Percentiles rank a stretch among this genome's conserved stretches.
These are phyloP conservation scores for Dicyrtomina minuta DNA, from an alignment of 2,888 invertebrate genomes.

Conservation along the genomic window DNA sequence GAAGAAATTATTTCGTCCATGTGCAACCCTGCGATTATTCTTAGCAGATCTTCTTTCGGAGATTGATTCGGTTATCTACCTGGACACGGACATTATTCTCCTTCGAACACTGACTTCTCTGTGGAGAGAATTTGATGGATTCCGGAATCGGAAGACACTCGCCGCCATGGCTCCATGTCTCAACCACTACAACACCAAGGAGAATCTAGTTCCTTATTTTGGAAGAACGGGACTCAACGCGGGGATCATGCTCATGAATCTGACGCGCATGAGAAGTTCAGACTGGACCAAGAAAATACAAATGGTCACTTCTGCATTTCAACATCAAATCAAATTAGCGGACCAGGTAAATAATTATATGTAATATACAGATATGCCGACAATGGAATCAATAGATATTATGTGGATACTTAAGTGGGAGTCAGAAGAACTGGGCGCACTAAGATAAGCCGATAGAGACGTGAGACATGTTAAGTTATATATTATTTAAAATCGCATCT, in stretches of 20 bases:
- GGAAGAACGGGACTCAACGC: conserved; percentile 58
- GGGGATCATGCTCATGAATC: conserved; percentile 59
- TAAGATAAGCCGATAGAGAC: too few species aligned
- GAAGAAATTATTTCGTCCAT: conserved; percentile 52
- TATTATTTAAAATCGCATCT: too few species aligned
- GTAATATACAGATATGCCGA: too few species aligned
- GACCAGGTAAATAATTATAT: conserved; percentile 58
- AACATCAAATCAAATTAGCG: conserved; percentile 57
- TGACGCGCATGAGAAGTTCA: conserved; percentile 56
- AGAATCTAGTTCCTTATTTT: conserved; percentile 58
- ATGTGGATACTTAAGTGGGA: too few species aligned
- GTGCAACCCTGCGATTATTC: conserved; percentile 53
- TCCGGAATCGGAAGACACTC: conserved; percentile 51
- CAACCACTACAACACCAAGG: conserved; percentile 58
- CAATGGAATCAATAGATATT: too few species aligned
- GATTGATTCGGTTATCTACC: conserved; percentile 57
- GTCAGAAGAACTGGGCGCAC: too few species aligned
- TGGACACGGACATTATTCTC: conserved; percentile 59
- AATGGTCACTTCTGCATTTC: conserved; percentile 56
- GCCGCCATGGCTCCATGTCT: conserved; percentile 57
- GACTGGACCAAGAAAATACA: conserved; percentile 56
- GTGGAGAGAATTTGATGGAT: conserved; percentile 55
- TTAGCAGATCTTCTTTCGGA: conserved; percentile 55
- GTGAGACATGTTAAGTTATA: too few species aligned
- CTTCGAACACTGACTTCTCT: conserved; percentile 56